Evolutionary conservation across 2,888 invertebrate genomes (phyloP).

Genomic region (Idaea biselata): DNA sequence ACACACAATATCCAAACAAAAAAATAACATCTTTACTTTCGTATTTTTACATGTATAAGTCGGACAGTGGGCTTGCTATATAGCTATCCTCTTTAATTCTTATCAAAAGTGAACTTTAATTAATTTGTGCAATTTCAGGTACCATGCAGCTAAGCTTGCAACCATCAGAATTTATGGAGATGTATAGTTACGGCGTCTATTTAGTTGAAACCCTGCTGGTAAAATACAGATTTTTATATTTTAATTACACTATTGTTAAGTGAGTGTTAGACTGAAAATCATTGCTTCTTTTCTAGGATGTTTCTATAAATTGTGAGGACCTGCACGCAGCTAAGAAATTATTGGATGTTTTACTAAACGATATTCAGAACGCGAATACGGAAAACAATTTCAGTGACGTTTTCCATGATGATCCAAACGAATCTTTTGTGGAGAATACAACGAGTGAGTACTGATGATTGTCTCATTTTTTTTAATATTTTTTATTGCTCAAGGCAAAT

Average conservation of each 20-base stretch:
- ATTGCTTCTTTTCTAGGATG: slow-evolving; percentile 30
- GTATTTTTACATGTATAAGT: too few species aligned
- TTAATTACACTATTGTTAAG: not conserved
- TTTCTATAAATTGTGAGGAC: slow-evolving; percentile 46
- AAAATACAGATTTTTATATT: slow-evolving; percentile 1
- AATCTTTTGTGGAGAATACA: slow-evolving; percentile 9
- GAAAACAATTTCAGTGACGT: slow-evolving; percentile 38
- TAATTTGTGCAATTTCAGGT: slow-evolving; percentile 48
- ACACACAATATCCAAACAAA: not conserved
- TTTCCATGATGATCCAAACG: slow-evolving; percentile 30
- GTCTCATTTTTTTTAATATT: not conserved
- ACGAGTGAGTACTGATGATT: slow-evolving; percentile 5
- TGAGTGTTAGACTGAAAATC: not conserved
- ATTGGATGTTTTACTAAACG: slow-evolving; percentile 48
- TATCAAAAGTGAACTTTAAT: not conserved
- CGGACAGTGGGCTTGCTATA: too few species aligned
- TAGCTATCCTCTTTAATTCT: too few species aligned
- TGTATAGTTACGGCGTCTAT: slow-evolving; percentile 76
- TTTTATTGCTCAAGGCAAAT: too few species aligned
- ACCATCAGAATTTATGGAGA: slow-evolving; percentile 73
- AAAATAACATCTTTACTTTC: not conserved
- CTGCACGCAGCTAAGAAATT: slow-evolving; percentile 49
- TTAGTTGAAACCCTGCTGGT: slow-evolving; percentile 69
- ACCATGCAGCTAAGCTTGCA: slow-evolving; percentile 67
- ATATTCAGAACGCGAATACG: slow-evolving; percentile 49